These are phyloP conservation scores for Andrena camellia DNA, from an alignment of 2,888 invertebrate genomes.

Conservation along the genomic window DNA sequence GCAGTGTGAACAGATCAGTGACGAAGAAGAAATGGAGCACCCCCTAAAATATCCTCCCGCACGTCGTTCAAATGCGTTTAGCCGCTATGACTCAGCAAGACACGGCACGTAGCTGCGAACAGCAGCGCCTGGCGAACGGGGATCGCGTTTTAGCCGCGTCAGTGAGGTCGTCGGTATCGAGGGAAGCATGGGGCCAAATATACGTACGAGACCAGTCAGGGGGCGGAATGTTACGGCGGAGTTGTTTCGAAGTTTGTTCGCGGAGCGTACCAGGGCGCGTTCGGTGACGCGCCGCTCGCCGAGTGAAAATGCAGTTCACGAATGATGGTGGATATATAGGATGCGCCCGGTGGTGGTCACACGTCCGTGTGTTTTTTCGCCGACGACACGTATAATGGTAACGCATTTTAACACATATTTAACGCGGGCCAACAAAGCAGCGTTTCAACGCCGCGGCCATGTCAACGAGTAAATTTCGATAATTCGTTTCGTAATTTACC, in stretches of 20 bases:
- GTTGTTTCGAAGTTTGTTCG: conserved; percentile 11
- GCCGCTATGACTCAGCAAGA: too few relatives aligned
- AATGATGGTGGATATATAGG: conserved; percentile 26
- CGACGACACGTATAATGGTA: conserved; percentile 19
- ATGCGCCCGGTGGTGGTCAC: conserved; percentile 8
- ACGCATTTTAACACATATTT: conserved; percentile 22
- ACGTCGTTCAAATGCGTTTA: too few relatives aligned
- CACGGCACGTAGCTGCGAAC: not conserved
- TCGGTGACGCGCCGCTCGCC: conserved; percentile 41
- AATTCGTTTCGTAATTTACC: conserved; percentile 12
- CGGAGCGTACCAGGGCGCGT: not conserved
- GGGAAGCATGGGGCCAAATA: not conserved
- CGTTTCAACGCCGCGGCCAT: conserved; percentile 16
- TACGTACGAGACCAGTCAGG: not conserved
- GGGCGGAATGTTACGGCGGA: conserved; percentile 4
- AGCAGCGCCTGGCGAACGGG: not conserved
- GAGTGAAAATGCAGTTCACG: conserved; percentile 29
- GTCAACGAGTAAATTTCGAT: conserved; percentile 29
- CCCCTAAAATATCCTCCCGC: too few relatives aligned
- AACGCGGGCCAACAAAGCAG: conserved; percentile 13
- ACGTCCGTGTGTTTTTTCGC: conserved; percentile 15
- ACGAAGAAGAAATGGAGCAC: too few relatives aligned
- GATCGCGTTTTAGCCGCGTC: conserved; percentile 1
- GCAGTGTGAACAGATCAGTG: too few relatives aligned
- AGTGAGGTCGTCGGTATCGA: not conserved